Evolutionary conservation across 2,888 invertebrate species (phyloP), one percentile per base, ranked within the genome.

Genomic region (Hydropsyche betteni): DNA sequence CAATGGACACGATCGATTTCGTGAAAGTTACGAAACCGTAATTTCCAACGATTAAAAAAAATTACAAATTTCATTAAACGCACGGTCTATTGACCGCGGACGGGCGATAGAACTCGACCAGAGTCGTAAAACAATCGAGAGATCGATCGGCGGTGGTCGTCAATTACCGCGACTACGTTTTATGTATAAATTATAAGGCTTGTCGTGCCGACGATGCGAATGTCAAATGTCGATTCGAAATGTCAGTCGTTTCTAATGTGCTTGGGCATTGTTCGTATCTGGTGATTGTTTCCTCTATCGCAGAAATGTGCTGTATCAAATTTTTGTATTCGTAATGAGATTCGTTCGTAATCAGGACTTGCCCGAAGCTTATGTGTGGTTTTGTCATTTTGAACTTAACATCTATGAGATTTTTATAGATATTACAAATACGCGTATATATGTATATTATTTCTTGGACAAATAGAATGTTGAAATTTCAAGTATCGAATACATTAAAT

Each of bases 1-100:
- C 44, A 10, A 44, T 44, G 3, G n/a, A 8, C 6, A 6, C 38
- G 69, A 69, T 69, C 16, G 24, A 51, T 69, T 50, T 50, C 69
- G 69, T 44, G 69, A 69, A 69, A 69, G 69, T 69, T 44, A 24
- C 50, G 69, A 69, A 50, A 24, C 69, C 34, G 34, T 34, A 68
- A 68, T 68, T 68, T 68, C 68, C 14, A 36, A 68, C 14, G 14
- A 16, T 24, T 16, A 24, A 58, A 24, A 24, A 44, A 44, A 44
- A 6, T 44, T 10, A 44, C 44, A 44, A 44, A 44, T 44, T 44
- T 44, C 58, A 24, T 58, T 58, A 58, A 24, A 8, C 8, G 14
- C 14, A 14, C 24, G 14, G 8, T 16, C 58, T 24, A 24, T 24
- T 24, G 24, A 58, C 58, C 58, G 58, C 14, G 24, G 14, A 14